These are phyloP conservation scores for Wiebesia pumilae DNA, from an alignment of 1,140 invertebrate genomes.

Conservation along the genomic window DNA sequence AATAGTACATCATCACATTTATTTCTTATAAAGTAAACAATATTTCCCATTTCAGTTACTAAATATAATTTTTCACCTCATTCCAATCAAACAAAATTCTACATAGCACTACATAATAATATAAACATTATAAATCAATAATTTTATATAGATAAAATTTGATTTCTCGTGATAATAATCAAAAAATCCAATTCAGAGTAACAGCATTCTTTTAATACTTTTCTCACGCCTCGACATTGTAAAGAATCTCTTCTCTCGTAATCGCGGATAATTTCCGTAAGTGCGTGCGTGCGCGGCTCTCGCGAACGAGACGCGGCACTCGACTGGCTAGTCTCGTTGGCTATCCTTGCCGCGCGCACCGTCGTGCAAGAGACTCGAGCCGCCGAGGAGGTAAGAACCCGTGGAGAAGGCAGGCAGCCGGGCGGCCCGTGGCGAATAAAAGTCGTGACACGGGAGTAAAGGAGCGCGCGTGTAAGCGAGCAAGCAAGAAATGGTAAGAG, in stretches of 20 bases:
- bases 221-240: not conserved
- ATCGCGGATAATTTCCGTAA: conserved; percentile 11
- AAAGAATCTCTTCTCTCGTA: not conserved
- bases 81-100: not conserved
- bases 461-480: conserved; percentile 57
- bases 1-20: not conserved
- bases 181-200: not conserved
- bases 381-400: conserved; percentile 29
- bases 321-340: conserved; percentile 40
- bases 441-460: conserved; percentile 68
- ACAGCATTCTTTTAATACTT: not conserved
- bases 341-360: conserved; percentile 39
- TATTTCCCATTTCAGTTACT: not conserved
- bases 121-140: not conserved
- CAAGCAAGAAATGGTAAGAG: conserved; percentile 43
- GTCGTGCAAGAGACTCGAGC: conserved; percentile 31
- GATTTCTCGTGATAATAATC: not conserved
- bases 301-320: conserved; percentile 52
- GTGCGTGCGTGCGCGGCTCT: conserved; percentile 31
- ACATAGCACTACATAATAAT: not conserved
- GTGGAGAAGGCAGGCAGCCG: conserved; percentile 33
- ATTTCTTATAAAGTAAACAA: not conserved
- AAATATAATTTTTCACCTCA: not conserved
- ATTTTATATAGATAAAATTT: not conserved
- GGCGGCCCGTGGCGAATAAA: conserved; percentile 66